Base-by-base conservation (phyloP, 1,140 invertebrate species). In the Plectus sambesii region DNA sequence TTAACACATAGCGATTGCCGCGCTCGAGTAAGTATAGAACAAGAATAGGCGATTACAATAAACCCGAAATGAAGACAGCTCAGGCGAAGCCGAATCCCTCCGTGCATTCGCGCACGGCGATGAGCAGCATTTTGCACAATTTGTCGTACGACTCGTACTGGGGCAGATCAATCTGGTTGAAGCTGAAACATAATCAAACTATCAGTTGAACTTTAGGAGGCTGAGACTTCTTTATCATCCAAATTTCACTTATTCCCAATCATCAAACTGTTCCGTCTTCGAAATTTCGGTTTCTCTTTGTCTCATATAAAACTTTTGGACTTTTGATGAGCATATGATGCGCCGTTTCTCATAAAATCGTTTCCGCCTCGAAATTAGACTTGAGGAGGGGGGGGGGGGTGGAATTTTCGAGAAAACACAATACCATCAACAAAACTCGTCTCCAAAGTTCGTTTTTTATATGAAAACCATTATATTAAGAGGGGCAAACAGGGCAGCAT, bases 81-180 rank as follows among this genome's bases (percentile, higher is more conserved):
- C 83, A 90, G 63, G 87, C 87, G 71, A 92, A 85, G 58, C 87
- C 87, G 72, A 92, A 92, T 62, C 87, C 87, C 76, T 89, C 86
- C 29, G 85, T 87, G 71, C 87, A 92, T 70, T 92, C 87, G 61
- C 87, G 84, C 68, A 90, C 85, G 37, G 87, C 87, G 71, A 88
- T 83, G 30, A 90, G 71, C 56, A 92, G 71, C 75, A 86, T 84
- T 56, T 80, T 80, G 47, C 82, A 77, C 49, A 92, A 73, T 70
- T 92, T 90, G 69, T 90, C 87, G 63, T 87, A 92, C 3, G 84
- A 88, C 71, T 92, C 87, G 66, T 92, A 92, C 44, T 85, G 85
- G 22, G 87, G 87, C 56, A 92, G 74, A 75, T 92, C 87, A 66
- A 92, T 71, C 74, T 92, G 87, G 72, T 92, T 92, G 72, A 92